A percentile compares a stretch with the other conserved stretches of the same genome.
Conservation (phyloP, 2,888 invertebrate species). For the Melanostoma mellinum region DNA sequence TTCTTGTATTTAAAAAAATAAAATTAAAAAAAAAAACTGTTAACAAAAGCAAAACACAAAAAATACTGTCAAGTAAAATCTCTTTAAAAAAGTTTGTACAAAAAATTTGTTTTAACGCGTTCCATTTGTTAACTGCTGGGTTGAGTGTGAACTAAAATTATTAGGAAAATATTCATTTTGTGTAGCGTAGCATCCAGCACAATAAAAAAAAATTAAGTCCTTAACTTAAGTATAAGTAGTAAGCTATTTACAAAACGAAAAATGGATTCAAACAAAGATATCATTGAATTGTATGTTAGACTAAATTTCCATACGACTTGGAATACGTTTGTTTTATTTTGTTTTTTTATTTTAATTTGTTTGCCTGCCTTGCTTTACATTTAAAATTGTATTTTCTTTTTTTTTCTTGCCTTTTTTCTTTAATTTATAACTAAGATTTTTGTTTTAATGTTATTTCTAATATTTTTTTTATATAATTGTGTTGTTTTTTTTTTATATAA, state of each 20-base stretch:
- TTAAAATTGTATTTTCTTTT: slow-evolving; percentile 56
- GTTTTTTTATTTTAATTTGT: slow-evolving; percentile 53
- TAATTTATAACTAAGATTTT: slow-evolving; percentile 62
- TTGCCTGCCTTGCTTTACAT: slow-evolving; percentile 71
- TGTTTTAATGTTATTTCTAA: slow-evolving; percentile 62
- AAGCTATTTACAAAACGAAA: slow-evolving; percentile 68
- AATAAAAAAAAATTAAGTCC: slow-evolving; percentile 37
- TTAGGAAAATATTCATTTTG: slow-evolving; percentile 69
- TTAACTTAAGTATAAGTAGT: slow-evolving; percentile 47
- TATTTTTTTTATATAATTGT: slow-evolving; percentile 45
- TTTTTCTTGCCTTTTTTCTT: slow-evolving; percentile 16
- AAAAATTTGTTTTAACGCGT: slow-evolving; percentile 63
- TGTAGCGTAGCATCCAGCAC: slow-evolving; percentile 58
- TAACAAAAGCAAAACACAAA: slow-evolving; percentile 42
- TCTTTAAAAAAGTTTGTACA: slow-evolving; percentile 69
- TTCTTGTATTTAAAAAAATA: slow-evolving; percentile 44
- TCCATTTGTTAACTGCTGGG: slow-evolving; percentile 37
- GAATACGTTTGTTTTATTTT: slow-evolving; percentile 64
- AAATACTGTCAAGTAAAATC: slow-evolving; percentile 72
- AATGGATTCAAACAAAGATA: slow-evolving; percentile 28
- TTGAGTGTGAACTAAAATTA: slow-evolving; percentile 63
- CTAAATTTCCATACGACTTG: slow-evolving; percentile 70
- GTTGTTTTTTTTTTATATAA: slow-evolving; percentile 60
- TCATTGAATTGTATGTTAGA: slow-evolving; percentile 34
- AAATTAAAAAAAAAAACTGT: slow-evolving; percentile 23